These are phyloP conservation scores for Drosophila ustulata DNA, from an alignment of 2,888 invertebrate species.

Conservation along the genomic window DNA sequence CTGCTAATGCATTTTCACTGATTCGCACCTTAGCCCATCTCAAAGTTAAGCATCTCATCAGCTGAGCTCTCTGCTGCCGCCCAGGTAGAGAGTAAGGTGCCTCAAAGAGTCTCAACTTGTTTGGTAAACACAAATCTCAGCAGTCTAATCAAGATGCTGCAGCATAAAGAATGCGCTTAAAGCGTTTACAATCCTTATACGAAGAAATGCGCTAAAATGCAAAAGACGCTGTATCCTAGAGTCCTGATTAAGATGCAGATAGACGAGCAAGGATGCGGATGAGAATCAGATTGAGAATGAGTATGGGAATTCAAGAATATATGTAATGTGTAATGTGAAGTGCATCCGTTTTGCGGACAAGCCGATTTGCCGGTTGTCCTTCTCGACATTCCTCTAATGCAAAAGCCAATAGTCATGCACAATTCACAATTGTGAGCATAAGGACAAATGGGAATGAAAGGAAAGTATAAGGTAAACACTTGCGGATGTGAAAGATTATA, in stretches of 20 bases:
- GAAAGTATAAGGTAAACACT: conserved; percentile 74
- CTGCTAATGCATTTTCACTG: conserved; percentile 28
- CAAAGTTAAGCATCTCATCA: conserved; percentile 53
- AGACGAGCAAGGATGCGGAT: conserved; percentile 3
- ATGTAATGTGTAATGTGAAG: not conserved
- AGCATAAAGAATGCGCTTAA: conserved; percentile 30
- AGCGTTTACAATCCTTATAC: conserved; percentile 31
- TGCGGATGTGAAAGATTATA: conserved; percentile 78
- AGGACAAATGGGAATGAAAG: conserved; percentile 62
- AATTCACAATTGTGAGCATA: conserved; percentile 66
- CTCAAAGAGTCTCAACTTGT: conserved; percentile 35
- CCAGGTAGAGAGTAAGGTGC: conserved; percentile 8
- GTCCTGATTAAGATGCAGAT: conserved; percentile 40
- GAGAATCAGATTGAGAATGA: conserved; percentile 2
- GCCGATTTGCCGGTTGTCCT: conserved; percentile 53
- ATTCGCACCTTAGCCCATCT: conserved; percentile 42
- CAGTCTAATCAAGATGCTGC: conserved; percentile 55
- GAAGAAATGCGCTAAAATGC: conserved; percentile 51
- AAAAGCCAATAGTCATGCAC: conserved; percentile 77
- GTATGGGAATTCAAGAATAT: conserved; percentile 3
- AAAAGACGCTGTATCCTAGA: conserved; percentile 35
- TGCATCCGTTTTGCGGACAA: conserved; percentile 33
- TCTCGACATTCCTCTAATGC: conserved; percentile 53
- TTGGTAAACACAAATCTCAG: conserved; percentile 59
- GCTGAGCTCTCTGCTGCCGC: not conserved